phyloP scores from a whole-genome alignment of 2,797 vertebrate species.

The Bovichtus variegatus region DNA sequence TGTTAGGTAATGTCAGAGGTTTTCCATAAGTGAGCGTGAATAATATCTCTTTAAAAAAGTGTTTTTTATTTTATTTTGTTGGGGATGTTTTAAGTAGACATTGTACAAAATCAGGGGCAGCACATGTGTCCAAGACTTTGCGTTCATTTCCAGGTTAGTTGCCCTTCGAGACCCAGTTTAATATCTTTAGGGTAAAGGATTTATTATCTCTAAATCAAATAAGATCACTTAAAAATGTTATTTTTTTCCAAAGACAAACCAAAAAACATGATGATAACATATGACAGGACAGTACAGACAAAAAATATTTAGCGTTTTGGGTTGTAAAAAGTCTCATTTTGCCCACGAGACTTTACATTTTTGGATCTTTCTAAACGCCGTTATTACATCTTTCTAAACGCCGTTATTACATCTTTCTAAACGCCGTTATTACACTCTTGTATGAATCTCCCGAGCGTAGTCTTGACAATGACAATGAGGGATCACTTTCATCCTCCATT shows the following conservation, averaged over 20 bases:
- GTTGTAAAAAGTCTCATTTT: neutral
- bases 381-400: neutral
- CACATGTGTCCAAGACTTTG: neutral
- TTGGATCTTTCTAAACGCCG: neutral
- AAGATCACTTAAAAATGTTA: neutral
- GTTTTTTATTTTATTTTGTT: conserved; percentile 20
- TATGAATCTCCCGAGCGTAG: neutral
- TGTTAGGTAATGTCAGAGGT: conserved; percentile 58
- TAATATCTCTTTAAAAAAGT: conserved; percentile 25
- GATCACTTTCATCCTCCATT: conserved; percentile 54
- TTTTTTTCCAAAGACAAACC: neutral
- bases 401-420: neutral
- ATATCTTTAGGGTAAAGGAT: neutral
- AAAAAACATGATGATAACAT: neutral
- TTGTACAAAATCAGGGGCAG: neutral
- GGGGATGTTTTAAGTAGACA: conserved; percentile 12
- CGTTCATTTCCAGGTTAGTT: neutral
- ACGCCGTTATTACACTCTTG: neutral
- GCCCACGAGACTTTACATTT: neutral
- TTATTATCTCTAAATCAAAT: neutral
- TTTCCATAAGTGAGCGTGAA: conserved; percentile 34
- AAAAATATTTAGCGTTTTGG: neutral
- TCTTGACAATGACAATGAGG: conserved; percentile 24
- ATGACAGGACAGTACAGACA: too few species aligned
- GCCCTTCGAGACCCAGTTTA: neutral